Conservation (phyloP, 2,113 vertebrate genomes). For the Diadophis punctatus region DNA sequence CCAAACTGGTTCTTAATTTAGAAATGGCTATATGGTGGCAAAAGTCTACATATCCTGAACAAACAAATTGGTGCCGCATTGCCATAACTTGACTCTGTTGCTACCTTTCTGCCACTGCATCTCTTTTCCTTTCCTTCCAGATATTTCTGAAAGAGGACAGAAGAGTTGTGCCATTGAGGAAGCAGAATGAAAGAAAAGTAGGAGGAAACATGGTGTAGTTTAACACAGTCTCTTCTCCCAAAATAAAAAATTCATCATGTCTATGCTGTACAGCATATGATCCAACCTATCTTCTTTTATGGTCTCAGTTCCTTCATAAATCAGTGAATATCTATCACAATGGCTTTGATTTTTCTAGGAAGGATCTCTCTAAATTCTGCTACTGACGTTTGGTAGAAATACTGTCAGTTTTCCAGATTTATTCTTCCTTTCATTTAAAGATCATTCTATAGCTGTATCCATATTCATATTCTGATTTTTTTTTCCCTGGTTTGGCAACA, state of each 20-base stretch:
- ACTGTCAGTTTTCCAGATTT: background rate
- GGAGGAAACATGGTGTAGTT: background rate
- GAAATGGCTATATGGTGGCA: background rate
- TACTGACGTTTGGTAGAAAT: background rate
- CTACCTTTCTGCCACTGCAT: background rate
- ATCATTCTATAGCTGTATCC: background rate
- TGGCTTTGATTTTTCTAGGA: background rate
- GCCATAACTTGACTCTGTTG: background rate
- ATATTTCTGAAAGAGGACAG: background rate
- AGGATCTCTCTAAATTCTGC: background rate
- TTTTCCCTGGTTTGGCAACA: background rate
- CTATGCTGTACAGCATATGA: background rate
- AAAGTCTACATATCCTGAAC: background rate
- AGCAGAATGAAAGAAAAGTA: background rate
- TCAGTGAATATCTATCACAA: background rate
- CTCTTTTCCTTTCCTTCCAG: background rate
- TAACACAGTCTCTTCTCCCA: background rate
- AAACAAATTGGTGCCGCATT: background rate
- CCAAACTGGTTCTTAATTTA: background rate
- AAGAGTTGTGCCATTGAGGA: background rate
- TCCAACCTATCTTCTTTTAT: background rate
- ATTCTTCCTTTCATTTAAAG: background rate
- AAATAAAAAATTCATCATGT: background rate
- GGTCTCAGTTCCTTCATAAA: background rate
- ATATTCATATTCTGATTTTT: background rate